These are phyloP conservation scores for Manis javanica DNA, from an alignment of 2,797 vertebrate genomes.

Conservation along the genomic window DNA sequence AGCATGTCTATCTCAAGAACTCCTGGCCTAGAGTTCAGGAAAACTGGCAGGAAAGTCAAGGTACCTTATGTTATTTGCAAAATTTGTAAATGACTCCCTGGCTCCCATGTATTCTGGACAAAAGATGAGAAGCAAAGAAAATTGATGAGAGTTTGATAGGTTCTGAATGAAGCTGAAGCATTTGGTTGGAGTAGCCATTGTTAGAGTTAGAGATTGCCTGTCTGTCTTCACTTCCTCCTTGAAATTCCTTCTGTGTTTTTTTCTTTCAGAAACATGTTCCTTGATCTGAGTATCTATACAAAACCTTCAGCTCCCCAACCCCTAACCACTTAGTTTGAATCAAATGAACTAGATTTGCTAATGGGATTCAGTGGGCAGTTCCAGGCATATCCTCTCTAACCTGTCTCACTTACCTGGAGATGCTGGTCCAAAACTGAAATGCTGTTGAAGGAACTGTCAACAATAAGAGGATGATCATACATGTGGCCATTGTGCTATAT, in stretches of 20 bases:
- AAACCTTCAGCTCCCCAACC: constrained; percentile 7
- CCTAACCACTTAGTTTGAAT: not conserved
- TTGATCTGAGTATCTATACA: constrained; percentile 76
- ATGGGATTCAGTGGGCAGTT: not conserved
- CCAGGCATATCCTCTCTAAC: not conserved
- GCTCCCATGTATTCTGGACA: constrained; percentile 48
- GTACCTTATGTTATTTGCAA: not conserved
- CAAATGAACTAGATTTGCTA: not conserved
- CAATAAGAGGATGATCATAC: not conserved
- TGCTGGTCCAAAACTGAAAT: not conserved
- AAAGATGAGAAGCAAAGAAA: constrained; percentile 32
- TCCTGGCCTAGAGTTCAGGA: not conserved
- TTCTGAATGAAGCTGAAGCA: constrained; percentile 23
- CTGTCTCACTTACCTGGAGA: not conserved
- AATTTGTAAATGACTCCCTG: constrained; percentile 21
- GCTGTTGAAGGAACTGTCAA: not conserved
- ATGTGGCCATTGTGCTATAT: not conserved
- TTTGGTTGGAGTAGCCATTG: not conserved
- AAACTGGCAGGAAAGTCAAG: not conserved
- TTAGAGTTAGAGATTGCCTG: not conserved
- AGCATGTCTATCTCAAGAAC: not conserved
- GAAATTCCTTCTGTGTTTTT: constrained; percentile 71
- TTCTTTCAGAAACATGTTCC: constrained; percentile 76
- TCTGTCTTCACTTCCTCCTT: constrained; percentile 59
- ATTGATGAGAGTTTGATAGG: not conserved